Percentiles rank a stretch among this genome's conserved stretches.
phyloP scores from a whole-genome alignment of 2,113 vertebrate genomes.

The Xiphophorus maculatus region DNA sequence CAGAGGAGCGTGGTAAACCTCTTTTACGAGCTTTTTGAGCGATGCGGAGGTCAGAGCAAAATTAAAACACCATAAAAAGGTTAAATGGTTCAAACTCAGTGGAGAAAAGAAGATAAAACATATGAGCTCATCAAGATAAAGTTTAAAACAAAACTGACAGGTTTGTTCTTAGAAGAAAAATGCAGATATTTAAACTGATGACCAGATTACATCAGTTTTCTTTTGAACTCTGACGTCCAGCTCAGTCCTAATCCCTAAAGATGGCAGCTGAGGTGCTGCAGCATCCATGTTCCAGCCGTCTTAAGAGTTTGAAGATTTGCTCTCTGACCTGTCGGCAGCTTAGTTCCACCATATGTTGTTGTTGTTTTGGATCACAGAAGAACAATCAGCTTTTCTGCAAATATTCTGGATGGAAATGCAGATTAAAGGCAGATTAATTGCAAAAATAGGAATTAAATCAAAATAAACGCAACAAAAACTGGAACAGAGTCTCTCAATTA shows the following conservation, averaged over 20 bases:
- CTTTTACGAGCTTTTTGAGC: too few species aligned
- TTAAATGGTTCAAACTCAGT: background rate
- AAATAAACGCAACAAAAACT: background rate
- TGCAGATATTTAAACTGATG: background rate
- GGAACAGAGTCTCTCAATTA: background rate
- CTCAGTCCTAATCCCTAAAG: slow-evolving; percentile 19
- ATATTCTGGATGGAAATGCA: background rate
- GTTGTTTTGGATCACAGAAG: slow-evolving; percentile 15
- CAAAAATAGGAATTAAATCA: background rate
- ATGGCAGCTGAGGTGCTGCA: background rate
- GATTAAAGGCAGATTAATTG: background rate
- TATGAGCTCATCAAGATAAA: too few species aligned
- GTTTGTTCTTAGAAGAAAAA: background rate
- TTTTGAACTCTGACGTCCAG: background rate
- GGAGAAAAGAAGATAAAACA: background rate
- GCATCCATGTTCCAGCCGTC: background rate
- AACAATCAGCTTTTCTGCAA: slow-evolving; percentile 34
- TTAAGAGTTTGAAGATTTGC: slow-evolving; percentile 8
- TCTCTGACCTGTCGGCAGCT: slow-evolving; percentile 42
- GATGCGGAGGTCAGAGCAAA: too few species aligned
- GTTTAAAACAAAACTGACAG: background rate
- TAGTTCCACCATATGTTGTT: slow-evolving; percentile 57
- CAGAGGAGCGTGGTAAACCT: background rate
- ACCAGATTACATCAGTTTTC: background rate
- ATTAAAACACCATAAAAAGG: too few species aligned